A percentile compares a stretch with the other conserved stretches of the same genome.
Conservation (phyloP, 2,113 vertebrate species). For the Megaceryle torquata region DNA sequence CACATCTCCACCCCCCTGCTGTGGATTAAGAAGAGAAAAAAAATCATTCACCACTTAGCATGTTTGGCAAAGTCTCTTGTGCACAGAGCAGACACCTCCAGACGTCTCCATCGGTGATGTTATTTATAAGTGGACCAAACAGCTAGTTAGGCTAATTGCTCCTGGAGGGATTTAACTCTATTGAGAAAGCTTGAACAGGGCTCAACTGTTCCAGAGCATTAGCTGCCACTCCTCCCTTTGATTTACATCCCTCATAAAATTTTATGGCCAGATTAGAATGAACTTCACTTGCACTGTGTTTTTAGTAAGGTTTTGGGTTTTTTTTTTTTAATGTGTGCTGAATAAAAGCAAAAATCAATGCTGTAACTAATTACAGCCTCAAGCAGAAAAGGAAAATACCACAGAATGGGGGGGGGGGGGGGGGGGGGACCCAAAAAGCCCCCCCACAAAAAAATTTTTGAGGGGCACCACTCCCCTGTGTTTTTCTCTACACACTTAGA, state of each 20-base stretch:
- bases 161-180: constrained; percentile 34
- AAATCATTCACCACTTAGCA: background rate
- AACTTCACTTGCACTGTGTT: constrained; percentile 64
- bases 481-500: no score
- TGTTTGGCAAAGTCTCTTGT: background rate
- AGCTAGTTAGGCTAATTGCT: constrained; percentile 55
- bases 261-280: constrained; percentile 64
- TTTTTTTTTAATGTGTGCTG: background rate
- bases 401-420: background rate
- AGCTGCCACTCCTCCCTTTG: constrained; percentile 39
- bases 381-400: background rate
- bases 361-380: background rate
- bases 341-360: constrained; percentile 15
- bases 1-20: background rate
- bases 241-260: constrained; percentile 58
- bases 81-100: constrained; percentile 33
- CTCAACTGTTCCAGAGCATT: constrained; percentile 22
- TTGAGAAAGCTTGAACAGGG: constrained; percentile 9
- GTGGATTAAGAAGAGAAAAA: background rate
- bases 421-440: background rate
- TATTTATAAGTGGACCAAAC: constrained; percentile 54
- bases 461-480: no score
- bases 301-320: background rate
- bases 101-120: constrained; percentile 10
- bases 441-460: no score